phyloP scores from a whole-genome alignment of 2,113 vertebrate species.

The Psophia crepitans region DNA sequence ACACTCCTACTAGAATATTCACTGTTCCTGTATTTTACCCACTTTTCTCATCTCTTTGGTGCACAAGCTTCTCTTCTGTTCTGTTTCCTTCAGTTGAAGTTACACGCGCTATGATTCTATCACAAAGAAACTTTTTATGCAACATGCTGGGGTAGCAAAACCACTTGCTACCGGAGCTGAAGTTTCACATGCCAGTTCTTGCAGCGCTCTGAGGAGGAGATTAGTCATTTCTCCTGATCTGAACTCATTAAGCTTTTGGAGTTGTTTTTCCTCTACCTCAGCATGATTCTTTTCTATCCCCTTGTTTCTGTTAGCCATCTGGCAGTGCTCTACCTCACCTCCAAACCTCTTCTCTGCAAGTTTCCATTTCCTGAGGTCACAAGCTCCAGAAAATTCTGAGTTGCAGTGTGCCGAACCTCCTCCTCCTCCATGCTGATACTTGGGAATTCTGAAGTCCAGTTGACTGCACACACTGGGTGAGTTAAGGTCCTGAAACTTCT shows the following conservation, averaged over 20 bases:
- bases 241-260: not conserved
- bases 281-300: not conserved
- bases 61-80: not conserved
- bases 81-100: not conserved
- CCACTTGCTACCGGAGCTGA: not conserved
- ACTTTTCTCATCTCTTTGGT: not conserved
- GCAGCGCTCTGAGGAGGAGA: not conserved
- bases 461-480: not conserved
- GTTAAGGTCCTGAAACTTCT: not conserved
- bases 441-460: not conserved
- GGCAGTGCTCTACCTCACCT: not conserved
- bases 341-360: not conserved
- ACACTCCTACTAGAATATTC: not conserved
- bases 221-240: conserved; percentile 44
- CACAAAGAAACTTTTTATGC: not conserved
- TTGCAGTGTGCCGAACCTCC: not conserved
- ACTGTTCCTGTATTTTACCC: not conserved
- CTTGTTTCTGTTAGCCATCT: not conserved
- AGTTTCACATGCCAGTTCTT: not conserved
- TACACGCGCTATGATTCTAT: not conserved
- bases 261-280: conserved; percentile 49
- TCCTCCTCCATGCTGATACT: not conserved
- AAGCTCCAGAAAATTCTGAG: not conserved
- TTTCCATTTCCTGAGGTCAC: conserved; percentile 33
- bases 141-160: not conserved